Conservation (phyloP, 2,888 invertebrate genomes). For the Caenorhabditis sinica region DNA sequence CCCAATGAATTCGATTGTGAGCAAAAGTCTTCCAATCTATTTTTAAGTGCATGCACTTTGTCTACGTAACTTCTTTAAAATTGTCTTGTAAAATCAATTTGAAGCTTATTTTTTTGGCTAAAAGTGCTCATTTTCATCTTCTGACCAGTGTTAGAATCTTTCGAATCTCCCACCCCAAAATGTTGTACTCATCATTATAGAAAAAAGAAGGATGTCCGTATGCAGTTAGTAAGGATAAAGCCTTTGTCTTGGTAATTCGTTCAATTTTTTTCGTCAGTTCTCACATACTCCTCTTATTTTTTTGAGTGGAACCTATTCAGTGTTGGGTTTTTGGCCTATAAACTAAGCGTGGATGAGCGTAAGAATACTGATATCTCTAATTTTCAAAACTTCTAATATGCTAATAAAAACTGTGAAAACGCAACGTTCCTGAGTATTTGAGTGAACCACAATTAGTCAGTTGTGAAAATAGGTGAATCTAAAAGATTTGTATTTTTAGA, state of each 20-base stretch:
- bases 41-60: slow-evolving; percentile 33
- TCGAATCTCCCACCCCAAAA: too few species aligned
- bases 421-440: too few species aligned
- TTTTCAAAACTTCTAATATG: too few species aligned
- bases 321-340: not conserved
- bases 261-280: slow-evolving; percentile 6
- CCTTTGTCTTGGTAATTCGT: slow-evolving; percentile 39
- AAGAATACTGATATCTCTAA: too few species aligned
- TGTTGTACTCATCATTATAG: not conserved
- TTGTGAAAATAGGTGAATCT: too few species aligned
- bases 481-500: too few species aligned
- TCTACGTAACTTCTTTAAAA: not conserved
- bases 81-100: not conserved
- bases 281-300: not conserved
- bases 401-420: too few species aligned
- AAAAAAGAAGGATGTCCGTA: not conserved
- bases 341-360: too few species aligned
- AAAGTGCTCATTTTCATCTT: too few species aligned
- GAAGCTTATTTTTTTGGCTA: slow-evolving; percentile 3
- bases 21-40: slow-evolving; percentile 29
- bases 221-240: slow-evolving; percentile 39
- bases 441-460: too few species aligned
- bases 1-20: slow-evolving; percentile 7
- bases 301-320: not conserved
- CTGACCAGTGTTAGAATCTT: too few species aligned